These are phyloP conservation scores for Mya arenaria DNA, from an alignment of 1,140 invertebrate genomes.

Conservation along the genomic window DNA sequence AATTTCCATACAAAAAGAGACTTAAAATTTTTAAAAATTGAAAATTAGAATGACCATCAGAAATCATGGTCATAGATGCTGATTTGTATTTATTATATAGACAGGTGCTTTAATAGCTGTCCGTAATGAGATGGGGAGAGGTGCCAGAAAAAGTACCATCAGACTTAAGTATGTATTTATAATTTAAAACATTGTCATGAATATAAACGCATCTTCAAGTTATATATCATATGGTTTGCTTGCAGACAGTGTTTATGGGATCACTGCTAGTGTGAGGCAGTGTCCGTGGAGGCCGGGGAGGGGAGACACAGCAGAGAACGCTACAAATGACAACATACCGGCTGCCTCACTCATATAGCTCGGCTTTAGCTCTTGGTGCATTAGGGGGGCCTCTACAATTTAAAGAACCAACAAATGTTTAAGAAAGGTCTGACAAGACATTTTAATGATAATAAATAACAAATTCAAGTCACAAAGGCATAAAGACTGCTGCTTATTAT, in stretches of 20 bases:
- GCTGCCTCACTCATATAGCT: constrained; percentile 51
- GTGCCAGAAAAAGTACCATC: no score
- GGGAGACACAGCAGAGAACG: not conserved
- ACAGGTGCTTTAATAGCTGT: no score
- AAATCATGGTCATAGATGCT: no score
- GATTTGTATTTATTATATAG: no score
- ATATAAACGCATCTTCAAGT: no score
- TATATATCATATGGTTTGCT: no score
- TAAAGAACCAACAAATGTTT: not conserved
- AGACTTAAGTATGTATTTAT: no score
- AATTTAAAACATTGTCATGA: no score
- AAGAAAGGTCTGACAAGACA: constrained; percentile 18
- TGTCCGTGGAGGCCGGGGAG: no score
- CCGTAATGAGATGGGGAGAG: no score
- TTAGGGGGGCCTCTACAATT: not conserved
- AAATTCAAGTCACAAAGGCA: not conserved
- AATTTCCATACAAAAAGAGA: not conserved
- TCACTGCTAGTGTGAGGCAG: no score
- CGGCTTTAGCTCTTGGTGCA: constrained; percentile 40
- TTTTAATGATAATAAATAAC: not conserved
- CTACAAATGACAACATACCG: constrained; percentile 29
- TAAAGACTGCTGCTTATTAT: not conserved
- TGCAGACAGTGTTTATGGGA: no score
- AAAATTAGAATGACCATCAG: not conserved
- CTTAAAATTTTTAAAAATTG: not conserved